Percentiles rank a stretch among this genome's conserved stretches.
phyloP scores from a whole-genome alignment of 2,113 vertebrate species.

The Plectropomus leopardus region DNA sequence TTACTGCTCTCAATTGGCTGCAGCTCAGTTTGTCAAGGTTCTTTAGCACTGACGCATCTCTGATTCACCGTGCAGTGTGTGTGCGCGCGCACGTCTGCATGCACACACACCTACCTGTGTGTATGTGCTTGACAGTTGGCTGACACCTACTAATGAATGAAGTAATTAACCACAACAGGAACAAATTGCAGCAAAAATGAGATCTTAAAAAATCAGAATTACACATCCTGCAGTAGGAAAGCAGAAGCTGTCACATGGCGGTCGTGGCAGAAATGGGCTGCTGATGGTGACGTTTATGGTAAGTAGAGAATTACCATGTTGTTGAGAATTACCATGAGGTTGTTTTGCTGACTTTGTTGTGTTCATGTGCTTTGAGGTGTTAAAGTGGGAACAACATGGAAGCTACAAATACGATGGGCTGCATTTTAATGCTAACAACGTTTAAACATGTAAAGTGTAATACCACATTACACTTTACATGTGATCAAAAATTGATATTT shows the following conservation, averaged over 20 bases:
- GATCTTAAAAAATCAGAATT: slow-evolving; percentile 49
- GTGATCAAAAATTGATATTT: no score
- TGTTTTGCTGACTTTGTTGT: no score
- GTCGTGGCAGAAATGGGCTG: not conserved
- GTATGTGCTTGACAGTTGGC: slow-evolving; percentile 23
- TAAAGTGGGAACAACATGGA: no score
- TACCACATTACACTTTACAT: no score
- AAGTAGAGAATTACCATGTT: not conserved
- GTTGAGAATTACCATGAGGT: no score
- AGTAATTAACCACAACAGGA: slow-evolving; percentile 57
- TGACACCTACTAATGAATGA: slow-evolving; percentile 64
- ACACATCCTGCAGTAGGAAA: slow-evolving; percentile 64
- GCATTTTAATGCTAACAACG: no score
- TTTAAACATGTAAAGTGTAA: no score
- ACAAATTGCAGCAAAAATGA: slow-evolving; percentile 33
- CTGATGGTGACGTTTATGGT: not conserved
- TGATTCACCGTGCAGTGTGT: slow-evolving; percentile 31
- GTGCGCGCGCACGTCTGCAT: not conserved
- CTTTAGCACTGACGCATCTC: slow-evolving; percentile 67
- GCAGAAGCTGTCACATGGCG: slow-evolving; percentile 3
- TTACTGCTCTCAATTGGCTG: slow-evolving; percentile 72
- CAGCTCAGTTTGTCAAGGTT: slow-evolving; percentile 79
- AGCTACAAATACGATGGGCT: no score
- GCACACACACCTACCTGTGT: slow-evolving; percentile 3
- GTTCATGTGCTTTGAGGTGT: no score